Conservation (phyloP, 1,140 invertebrate species). For the Sinonovacula constricta region DNA sequence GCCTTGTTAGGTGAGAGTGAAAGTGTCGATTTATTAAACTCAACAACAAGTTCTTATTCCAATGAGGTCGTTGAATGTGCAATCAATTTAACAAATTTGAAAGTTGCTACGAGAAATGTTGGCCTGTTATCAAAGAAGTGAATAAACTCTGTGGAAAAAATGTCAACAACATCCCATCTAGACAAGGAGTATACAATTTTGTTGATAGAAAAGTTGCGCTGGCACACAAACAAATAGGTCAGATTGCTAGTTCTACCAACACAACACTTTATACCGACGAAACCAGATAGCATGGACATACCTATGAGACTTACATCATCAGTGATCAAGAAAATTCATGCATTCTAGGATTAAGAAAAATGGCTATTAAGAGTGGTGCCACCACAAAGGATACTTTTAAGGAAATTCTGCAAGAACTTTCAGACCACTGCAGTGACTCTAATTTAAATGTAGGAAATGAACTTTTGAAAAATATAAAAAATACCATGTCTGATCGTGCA, state of each 20-base stretch:
- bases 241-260: too few relatives aligned
- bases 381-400: constrained; percentile 45
- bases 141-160: constrained; percentile 30
- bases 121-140: constrained; percentile 48
- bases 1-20: not conserved
- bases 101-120: constrained; percentile 19
- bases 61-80: constrained; percentile 14
- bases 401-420: constrained; percentile 32
- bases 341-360: constrained; percentile 50
- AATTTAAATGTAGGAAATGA: constrained; percentile 15
- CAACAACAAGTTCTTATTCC: not conserved
- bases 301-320: constrained; percentile 28
- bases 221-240: constrained; percentile 41
- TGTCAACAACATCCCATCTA: constrained; percentile 28
- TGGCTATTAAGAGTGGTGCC: constrained; percentile 35
- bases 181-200: constrained; percentile 14
- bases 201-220: constrained; percentile 38
- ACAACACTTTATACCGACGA: constrained; percentile 44
- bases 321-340: constrained; percentile 42
- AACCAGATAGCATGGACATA: constrained; percentile 48
- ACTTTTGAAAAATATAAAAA: constrained; percentile 28
- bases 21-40: not conserved
- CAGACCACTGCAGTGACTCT: constrained; percentile 1
- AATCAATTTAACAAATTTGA: constrained; percentile 1
- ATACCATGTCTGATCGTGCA: constrained; percentile 49